phyloP scores from a whole-genome alignment of 2,888 invertebrate genomes.

The Lasiommata megera region DNA sequence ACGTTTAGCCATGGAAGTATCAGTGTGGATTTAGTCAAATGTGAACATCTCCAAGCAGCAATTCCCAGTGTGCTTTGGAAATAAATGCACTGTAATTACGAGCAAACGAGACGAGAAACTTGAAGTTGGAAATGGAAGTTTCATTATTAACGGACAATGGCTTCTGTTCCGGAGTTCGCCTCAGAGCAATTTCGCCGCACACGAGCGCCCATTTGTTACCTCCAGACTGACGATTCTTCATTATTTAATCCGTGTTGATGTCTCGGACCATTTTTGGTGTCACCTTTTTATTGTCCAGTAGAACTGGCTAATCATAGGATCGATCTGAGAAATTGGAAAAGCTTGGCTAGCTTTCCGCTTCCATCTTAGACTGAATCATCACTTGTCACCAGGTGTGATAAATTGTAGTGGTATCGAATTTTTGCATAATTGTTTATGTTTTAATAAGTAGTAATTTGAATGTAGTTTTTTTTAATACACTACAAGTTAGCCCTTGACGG shows the following conservation, averaged over 20 bases:
- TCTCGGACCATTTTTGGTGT: neutral
- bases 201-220: constrained; percentile 31
- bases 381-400: too few relatives aligned
- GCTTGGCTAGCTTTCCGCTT: too few relatives aligned
- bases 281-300: too few relatives aligned
- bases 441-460: too few relatives aligned
- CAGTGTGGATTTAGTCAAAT: neutral
- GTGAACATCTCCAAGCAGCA: neutral
- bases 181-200: constrained; percentile 30
- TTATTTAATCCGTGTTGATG: constrained; percentile 19
- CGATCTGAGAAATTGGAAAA: too few relatives aligned
- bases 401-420: too few relatives aligned
- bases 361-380: too few relatives aligned
- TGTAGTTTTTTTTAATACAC: too few relatives aligned
- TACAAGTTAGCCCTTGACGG: too few relatives aligned
- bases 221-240: constrained; percentile 28
- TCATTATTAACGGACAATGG: constrained; percentile 39
- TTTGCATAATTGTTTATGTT: too few relatives aligned
- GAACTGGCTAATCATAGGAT: too few relatives aligned
- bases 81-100: constrained; percentile 31
- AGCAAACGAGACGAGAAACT: constrained; percentile 32
- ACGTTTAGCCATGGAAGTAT: too few relatives aligned
- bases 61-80: constrained; percentile 11
- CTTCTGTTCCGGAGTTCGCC: constrained; percentile 32
- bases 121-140: constrained; percentile 35